Conservation (phyloP, 2,888 invertebrate genomes). For the Sceliomorpha sp. region DNA sequence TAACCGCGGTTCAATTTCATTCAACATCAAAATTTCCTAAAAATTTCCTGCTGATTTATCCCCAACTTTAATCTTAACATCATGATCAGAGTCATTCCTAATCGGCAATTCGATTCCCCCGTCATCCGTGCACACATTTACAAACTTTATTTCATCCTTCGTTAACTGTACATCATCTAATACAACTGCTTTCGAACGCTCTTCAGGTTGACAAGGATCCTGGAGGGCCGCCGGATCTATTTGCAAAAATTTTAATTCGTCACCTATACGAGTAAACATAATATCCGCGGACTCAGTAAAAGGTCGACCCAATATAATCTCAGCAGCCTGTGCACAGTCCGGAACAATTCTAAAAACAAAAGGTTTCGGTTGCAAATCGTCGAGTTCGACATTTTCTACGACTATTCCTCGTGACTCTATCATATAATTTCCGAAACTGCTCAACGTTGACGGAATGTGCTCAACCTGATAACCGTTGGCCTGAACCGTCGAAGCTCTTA, state of each 20-base stretch:
- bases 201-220: too few species aligned
- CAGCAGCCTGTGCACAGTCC: neutral
- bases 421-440: constrained; percentile 10
- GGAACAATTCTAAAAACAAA: constrained; percentile 12
- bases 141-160: constrained; percentile 4
- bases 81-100: neutral
- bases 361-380: constrained; percentile 2
- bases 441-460: neutral
- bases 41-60: neutral
- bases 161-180: constrained; percentile 1
- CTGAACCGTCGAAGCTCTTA: constrained; percentile 9
- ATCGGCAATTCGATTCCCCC: neutral
- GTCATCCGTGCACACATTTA: neutral
- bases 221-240: neutral
- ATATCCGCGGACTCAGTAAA: constrained; percentile 15
- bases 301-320: constrained; percentile 15
- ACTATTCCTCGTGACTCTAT: constrained; percentile 20
- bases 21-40: neutral
- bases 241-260: constrained; percentile 7
- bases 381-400: neutral
- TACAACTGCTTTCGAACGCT: too few species aligned
- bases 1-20: neutral
- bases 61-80: neutral
- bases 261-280: constrained; percentile 8
- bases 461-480: neutral